Evolutionary conservation across 2,113 vertebrate genomes (phyloP).

Genomic region (Paradoxurus hermaphroditus): DNA sequence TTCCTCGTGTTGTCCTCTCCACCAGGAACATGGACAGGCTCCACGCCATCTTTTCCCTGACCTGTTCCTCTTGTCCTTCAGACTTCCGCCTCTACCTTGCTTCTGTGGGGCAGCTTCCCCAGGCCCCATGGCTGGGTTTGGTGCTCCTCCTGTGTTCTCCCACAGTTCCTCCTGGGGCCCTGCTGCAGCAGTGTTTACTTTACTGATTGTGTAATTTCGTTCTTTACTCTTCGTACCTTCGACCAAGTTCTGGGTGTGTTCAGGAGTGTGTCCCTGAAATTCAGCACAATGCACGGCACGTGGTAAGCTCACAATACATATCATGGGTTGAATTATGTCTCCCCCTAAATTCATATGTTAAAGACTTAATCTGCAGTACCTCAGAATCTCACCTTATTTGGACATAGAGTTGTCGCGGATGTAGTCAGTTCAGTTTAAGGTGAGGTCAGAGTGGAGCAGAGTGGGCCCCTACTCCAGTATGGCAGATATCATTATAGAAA

Average conservation of each 20-base stretch:
- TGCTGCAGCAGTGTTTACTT: background rate
- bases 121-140: fast-evolving
- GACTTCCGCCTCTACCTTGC: background rate
- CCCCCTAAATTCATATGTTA: background rate
- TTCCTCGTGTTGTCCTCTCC: background rate
- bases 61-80: background rate
- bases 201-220: background rate
- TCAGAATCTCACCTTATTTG: background rate
- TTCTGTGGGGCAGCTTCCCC: too few species aligned
- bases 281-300: background rate
- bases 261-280: background rate
- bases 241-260: background rate
- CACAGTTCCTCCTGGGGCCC: fast-evolving
- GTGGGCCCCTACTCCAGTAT: background rate
- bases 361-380: background rate
- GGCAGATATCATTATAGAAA: background rate
- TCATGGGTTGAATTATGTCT: background rate
- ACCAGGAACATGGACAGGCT: background rate
- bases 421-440: background rate
- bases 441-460: background rate
- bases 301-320: background rate
- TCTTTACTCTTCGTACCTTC: background rate
- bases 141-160: background rate
- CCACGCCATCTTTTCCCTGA: too few species aligned
- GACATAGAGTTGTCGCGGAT: background rate